Evolutionary conservation across 2,113 vertebrate genomes (phyloP).

Genomic region (Eira barbara): DNA sequence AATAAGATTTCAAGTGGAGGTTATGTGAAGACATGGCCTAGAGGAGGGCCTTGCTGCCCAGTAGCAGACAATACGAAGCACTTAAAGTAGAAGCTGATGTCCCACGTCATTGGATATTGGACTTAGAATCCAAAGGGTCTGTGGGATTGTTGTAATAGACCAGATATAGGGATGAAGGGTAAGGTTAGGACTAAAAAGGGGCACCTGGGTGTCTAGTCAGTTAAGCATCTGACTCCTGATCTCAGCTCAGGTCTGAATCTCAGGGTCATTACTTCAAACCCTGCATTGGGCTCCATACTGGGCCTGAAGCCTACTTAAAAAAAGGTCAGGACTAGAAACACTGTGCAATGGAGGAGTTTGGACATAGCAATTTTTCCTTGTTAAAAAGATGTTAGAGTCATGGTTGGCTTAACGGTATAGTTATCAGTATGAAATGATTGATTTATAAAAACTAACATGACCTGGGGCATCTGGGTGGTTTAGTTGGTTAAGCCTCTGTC

Average conservation of each 20-base stretch:
- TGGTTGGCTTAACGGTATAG: neutral
- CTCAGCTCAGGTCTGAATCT: neutral
- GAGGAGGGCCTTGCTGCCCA: neutral
- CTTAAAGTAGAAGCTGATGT: neutral
- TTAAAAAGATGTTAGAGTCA: neutral
- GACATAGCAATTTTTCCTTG: neutral
- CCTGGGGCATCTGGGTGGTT: neutral
- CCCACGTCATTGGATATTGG: neutral
- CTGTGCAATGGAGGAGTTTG: neutral
- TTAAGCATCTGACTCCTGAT: neutral
- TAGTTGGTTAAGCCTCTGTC: neutral
- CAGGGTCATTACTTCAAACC: neutral
- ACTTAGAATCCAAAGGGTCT: neutral
- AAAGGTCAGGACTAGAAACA: neutral
- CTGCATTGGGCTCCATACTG: neutral
- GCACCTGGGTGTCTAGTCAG: neutral
- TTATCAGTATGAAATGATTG: neutral
- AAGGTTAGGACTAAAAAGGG: neutral
- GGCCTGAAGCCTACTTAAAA: neutral
- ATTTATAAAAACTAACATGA: neutral
- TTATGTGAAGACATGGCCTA: neutral
- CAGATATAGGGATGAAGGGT: neutral
- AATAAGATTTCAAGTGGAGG: neutral
- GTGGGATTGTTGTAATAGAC: neutral
- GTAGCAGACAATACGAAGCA: neutral